Conservation (phyloP, 2,888 invertebrate genomes). For the Phymatocera aterrima region DNA sequence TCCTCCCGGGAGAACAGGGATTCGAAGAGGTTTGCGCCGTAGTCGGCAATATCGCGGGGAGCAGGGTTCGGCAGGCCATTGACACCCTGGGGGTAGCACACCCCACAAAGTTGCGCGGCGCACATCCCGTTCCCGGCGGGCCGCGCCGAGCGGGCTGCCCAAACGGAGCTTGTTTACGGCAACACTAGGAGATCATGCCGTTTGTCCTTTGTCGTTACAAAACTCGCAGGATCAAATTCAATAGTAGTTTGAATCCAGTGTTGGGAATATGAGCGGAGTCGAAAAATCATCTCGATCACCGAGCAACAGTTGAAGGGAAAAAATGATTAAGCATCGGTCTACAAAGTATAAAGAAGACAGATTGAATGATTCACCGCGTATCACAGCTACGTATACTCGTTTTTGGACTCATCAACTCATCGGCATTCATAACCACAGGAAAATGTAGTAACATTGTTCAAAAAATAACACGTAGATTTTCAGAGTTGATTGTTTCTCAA, state of each 20-base stretch:
- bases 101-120: background rate
- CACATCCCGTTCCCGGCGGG: conserved; percentile 20
- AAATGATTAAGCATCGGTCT: too few relatives aligned
- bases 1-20: conserved; percentile 71
- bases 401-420: too few relatives aligned
- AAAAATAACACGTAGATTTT: too few relatives aligned
- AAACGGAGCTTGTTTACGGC: conserved; percentile 35
- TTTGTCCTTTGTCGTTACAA: background rate
- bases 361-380: too few relatives aligned
- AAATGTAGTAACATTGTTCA: too few relatives aligned
- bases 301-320: background rate
- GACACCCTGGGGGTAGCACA: conserved; percentile 29
- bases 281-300: background rate
- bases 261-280: background rate
- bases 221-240: background rate
- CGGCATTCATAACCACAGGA: too few relatives aligned
- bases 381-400: too few relatives aligned
- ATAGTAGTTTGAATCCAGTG: background rate
- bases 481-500: too few relatives aligned
- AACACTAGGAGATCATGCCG: conserved; percentile 37
- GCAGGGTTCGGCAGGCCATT: conserved; percentile 13
- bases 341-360: too few relatives aligned
- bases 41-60: conserved; percentile 20
- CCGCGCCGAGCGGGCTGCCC: conserved; percentile 35
- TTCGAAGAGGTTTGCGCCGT: conserved; percentile 49